Percentiles rank a stretch among this genome's conserved stretches.
phyloP scores from a whole-genome alignment of 2,888 invertebrate species.

The Megastigmus dorsalis region DNA sequence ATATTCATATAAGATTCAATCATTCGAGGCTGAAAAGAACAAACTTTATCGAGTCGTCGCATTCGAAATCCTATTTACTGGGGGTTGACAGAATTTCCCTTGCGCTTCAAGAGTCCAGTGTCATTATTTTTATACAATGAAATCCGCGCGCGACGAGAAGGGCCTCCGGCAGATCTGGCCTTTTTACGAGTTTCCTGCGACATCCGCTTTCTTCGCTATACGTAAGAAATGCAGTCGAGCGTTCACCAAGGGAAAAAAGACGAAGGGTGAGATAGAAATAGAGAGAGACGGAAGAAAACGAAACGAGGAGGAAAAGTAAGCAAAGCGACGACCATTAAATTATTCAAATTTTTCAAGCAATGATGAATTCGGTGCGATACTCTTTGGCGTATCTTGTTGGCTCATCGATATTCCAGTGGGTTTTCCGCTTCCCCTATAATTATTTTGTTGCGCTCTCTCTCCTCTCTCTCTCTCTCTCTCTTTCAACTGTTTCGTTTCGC shows the following conservation, averaged over 20 bases:
- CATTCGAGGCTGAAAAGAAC: not conserved
- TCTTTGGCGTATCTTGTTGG: not conserved
- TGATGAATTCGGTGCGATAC: constrained; percentile 9
- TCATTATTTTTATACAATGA: constrained; percentile 33
- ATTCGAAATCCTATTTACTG: constrained; percentile 8
- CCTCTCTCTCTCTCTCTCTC: not conserved
- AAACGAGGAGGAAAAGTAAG: not conserved
- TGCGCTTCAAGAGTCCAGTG: not conserved
- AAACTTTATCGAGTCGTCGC: not conserved
- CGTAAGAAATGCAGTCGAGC: constrained; percentile 8
- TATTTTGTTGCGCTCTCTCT: constrained; percentile 10
- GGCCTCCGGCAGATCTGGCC: constrained; percentile 11
- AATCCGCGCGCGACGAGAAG: not conserved
- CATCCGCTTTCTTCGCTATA: not conserved
- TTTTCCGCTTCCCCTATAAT: constrained; percentile 14
- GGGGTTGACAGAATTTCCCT: too few relatives aligned
- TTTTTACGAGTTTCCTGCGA: not conserved
- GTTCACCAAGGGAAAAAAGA: not conserved
- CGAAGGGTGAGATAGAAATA: not conserved
- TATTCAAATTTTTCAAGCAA: constrained; percentile 31
- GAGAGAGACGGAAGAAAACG: not conserved
- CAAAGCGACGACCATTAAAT: constrained; percentile 20
- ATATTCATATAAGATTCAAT: not conserved
- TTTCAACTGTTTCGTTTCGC: not conserved
- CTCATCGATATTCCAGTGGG: constrained; percentile 38